A percentile compares a stretch with the other conserved stretches of the same genome.
Evolutionary conservation across 2,888 invertebrate species (phyloP).

Genomic region (Caradrina clavipalpis): DNA sequence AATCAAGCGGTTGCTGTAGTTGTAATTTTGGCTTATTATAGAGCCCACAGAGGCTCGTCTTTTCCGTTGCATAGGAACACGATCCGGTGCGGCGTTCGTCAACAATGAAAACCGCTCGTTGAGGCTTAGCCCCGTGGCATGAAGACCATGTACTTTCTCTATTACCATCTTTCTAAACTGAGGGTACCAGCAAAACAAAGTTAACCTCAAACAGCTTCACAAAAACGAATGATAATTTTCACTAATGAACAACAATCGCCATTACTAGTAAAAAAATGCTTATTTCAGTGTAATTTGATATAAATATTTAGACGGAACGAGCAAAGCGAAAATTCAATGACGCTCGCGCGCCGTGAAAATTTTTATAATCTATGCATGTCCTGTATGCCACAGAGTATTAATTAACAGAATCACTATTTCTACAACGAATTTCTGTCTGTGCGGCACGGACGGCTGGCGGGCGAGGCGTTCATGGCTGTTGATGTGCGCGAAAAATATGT

Average conservation of each 20-base stretch:
- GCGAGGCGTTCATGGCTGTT: too few species aligned
- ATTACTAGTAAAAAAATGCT: conserved; percentile 29
- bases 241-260: conserved; percentile 45
- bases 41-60: conserved; percentile 65
- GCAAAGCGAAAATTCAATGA: conserved; percentile 44
- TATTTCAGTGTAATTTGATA: conserved; percentile 57
- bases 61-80: conserved; percentile 52
- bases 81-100: conserved; percentile 63
- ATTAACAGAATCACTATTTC: too few species aligned
- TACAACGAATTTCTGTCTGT: too few species aligned
- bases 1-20: conserved; percentile 69
- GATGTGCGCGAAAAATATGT: too few species aligned
- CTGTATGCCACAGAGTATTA: not conserved
- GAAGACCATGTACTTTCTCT: conserved; percentile 84
- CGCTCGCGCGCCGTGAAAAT: conserved; percentile 50
- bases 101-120: conserved; percentile 81
- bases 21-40: conserved; percentile 64
- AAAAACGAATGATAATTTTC: conserved; percentile 11
- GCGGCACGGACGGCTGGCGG: too few species aligned
- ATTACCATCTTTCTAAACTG: conserved; percentile 74
- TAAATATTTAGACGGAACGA: conserved; percentile 28
- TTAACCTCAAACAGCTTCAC: conserved; percentile 38
- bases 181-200: conserved; percentile 44
- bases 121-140: conserved; percentile 83
- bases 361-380: conserved; percentile 21